Conservation (phyloP, 1,140 invertebrate genomes). For the Tetraneura akinire region DNA sequence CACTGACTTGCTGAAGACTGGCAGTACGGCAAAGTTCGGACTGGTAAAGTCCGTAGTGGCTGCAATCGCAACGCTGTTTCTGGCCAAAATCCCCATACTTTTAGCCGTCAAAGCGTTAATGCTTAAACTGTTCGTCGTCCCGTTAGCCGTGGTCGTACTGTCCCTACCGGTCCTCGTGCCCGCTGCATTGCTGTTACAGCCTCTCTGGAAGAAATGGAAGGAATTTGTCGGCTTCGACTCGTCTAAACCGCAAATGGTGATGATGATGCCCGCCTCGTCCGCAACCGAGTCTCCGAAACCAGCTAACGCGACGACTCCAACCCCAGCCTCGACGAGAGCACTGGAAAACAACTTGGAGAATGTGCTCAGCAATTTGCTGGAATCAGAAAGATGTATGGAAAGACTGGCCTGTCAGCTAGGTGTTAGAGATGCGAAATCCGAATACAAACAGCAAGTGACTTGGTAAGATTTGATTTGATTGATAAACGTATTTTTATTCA, state of each 20-base stretch:
- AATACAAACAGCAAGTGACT: slow-evolving; percentile 53
- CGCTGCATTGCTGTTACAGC: slow-evolving; percentile 38
- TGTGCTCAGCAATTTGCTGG: slow-evolving; percentile 48
- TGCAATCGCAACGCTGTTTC: slow-evolving; percentile 48
- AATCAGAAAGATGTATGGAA: slow-evolving; percentile 53
- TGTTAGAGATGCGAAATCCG: slow-evolving; percentile 42
- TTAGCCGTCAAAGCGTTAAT: slow-evolving; percentile 53
- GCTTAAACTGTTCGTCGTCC: slow-evolving; percentile 53
- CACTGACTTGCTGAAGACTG: slow-evolving; percentile 42
- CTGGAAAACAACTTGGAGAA: slow-evolving; percentile 44
- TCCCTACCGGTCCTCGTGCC: slow-evolving; percentile 52
- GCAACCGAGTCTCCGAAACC: slow-evolving; percentile 5
- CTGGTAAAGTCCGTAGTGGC: slow-evolving; percentile 50
- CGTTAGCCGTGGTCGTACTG: slow-evolving; percentile 47
- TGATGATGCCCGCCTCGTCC: slow-evolving; percentile 37
- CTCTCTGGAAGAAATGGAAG: slow-evolving; percentile 49
- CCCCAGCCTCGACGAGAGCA: slow-evolving; percentile 8
- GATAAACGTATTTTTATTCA: too few relatives aligned
- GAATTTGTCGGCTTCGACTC: slow-evolving; percentile 31
- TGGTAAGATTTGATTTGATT: slow-evolving; percentile 53
- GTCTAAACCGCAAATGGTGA: slow-evolving; percentile 30
- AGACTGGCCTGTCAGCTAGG: slow-evolving; percentile 54
- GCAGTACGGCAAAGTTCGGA: slow-evolving; percentile 41
- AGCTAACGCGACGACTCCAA: slow-evolving; percentile 37
- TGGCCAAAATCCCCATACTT: slow-evolving; percentile 54